phyloP scores from a whole-genome alignment of 2,797 vertebrate genomes.

The Phoxinus dragarum region DNA sequence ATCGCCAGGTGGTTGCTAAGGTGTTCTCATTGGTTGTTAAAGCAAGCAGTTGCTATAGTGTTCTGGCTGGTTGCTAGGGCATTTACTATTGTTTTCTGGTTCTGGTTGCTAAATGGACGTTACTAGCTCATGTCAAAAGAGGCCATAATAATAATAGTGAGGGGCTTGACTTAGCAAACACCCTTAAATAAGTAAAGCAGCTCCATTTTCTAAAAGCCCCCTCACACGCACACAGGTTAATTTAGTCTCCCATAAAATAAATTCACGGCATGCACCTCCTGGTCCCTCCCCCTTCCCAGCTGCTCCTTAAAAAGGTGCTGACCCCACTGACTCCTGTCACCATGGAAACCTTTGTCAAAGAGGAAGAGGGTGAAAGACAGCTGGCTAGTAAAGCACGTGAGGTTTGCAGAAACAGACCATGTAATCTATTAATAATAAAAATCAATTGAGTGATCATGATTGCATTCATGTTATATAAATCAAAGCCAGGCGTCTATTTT shows the following conservation, averaged over 20 bases:
- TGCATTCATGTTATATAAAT: slow-evolving; percentile 56
- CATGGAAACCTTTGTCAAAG: slow-evolving; percentile 60
- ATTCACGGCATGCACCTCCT: slow-evolving; percentile 34
- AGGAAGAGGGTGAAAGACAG: slow-evolving; percentile 45
- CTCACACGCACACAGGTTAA: slow-evolving; percentile 37
- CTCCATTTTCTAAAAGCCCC: not conserved
- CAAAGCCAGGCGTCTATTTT: slow-evolving; percentile 39
- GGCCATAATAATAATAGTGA: not conserved
- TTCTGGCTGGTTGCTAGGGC: not conserved
- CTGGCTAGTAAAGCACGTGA: slow-evolving; percentile 30
- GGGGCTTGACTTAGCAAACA: not conserved
- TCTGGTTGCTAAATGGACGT: not conserved
- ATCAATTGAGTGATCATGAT: slow-evolving; percentile 39
- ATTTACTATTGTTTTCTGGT: not conserved
- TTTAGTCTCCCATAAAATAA: slow-evolving; percentile 39
- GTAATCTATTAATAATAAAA: slow-evolving; percentile 58
- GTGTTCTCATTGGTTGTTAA: not conserved
- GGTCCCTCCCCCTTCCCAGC: slow-evolving; percentile 53
- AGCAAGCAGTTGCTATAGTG: not conserved
- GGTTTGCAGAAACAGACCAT: slow-evolving; percentile 21
- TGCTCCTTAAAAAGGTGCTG: slow-evolving; percentile 63
- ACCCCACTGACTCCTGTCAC: slow-evolving; percentile 62
- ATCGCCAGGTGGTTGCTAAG: not conserved
- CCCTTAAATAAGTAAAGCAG: slow-evolving; percentile 4
- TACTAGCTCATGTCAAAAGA: not conserved